phyloP scores from a whole-genome alignment of 1,140 invertebrate species.

The Rhopalosiphum padi region DNA sequence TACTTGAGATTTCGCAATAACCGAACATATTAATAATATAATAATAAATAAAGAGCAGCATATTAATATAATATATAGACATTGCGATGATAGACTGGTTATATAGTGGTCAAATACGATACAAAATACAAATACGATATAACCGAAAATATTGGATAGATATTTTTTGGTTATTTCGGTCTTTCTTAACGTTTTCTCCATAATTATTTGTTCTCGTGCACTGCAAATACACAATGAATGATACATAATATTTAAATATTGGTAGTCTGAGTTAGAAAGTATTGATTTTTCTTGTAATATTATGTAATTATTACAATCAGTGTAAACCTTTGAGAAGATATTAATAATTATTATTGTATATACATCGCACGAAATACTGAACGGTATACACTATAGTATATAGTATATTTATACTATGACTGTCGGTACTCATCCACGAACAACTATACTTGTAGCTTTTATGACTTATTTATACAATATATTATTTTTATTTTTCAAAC shows the following conservation, averaged over 20 bases:
- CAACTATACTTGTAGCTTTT: not conserved
- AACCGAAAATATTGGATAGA: not conserved
- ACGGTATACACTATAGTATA: no score
- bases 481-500: not conserved
- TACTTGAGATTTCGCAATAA: not conserved
- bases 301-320: not conserved
- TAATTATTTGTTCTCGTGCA: not conserved
- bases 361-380: not conserved
- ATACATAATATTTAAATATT: not conserved
- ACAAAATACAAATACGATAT: no score
- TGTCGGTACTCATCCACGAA: not conserved
- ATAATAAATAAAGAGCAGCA: not conserved
- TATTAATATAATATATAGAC: not conserved
- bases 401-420: no score
- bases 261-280: not conserved
- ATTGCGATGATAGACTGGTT: not conserved
- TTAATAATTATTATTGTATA: not conserved
- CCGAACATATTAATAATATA: not conserved
- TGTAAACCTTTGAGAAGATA: not conserved
- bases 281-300: not conserved
- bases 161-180: not conserved
- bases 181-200: not conserved
- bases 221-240: no score
- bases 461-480: not conserved
- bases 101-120: not conserved